phyloP scores from a whole-genome alignment of 2,113 vertebrate species.

The Ceratotherium simum region DNA sequence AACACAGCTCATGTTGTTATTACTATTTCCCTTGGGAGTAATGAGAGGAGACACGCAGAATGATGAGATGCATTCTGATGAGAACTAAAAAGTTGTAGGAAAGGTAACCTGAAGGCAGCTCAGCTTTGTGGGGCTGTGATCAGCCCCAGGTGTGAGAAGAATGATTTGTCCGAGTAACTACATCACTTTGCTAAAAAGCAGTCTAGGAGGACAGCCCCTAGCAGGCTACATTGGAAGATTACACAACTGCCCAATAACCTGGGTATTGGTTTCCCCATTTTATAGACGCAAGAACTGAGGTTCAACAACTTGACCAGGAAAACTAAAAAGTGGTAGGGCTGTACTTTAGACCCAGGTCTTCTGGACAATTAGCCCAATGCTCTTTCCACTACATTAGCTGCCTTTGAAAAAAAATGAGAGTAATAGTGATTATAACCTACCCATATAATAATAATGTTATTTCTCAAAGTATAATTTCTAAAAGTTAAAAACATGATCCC shows the following conservation, averaged over 20 bases:
- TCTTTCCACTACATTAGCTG: neutral
- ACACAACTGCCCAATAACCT: neutral
- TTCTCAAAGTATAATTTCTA: neutral
- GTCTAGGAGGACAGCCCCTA: neutral
- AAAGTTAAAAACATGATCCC: neutral
- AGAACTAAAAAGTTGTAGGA: neutral
- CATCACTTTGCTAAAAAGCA: neutral
- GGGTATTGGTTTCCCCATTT: neutral
- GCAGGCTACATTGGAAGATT: neutral
- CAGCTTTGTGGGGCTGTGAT: neutral
- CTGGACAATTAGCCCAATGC: neutral
- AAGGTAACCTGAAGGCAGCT: neutral
- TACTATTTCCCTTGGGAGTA: neutral
- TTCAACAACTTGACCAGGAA: neutral
- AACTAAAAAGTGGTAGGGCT: neutral
- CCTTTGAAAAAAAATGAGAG: neutral
- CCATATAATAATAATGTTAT: neutral
- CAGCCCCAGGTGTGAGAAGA: neutral
- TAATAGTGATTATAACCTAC: neutral
- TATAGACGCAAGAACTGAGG: neutral
- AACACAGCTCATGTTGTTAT: neutral
- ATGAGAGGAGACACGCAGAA: neutral
- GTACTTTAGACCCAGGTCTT: neutral
- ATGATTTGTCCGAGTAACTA: neutral
- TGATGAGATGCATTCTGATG: neutral